These are phyloP conservation scores for Microcebus lehilahytsara DNA, from an alignment of 2,113 vertebrate genomes.

Conservation along the genomic window DNA sequence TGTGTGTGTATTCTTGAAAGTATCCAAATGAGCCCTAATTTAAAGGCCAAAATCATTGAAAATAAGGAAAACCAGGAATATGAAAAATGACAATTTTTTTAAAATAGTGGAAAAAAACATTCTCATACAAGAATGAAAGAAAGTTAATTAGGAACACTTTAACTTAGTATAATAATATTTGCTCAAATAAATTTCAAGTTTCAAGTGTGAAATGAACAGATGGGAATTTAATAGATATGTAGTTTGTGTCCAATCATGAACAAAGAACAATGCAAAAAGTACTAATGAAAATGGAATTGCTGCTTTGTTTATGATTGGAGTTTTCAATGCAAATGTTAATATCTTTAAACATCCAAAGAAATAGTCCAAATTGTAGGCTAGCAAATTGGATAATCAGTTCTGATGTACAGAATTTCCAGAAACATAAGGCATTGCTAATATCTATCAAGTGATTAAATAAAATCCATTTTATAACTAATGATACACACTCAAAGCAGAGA, in stretches of 20 bases:
- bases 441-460: not conserved
- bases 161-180: not conserved
- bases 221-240: not conserved
- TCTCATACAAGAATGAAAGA: not conserved
- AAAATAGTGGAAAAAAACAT: not conserved
- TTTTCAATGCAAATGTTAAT: conserved; percentile 11
- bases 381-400: not conserved
- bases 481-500: not conserved
- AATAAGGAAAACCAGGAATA: not conserved
- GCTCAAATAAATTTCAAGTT: not conserved
- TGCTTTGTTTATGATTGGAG: conserved; percentile 9
- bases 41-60: not conserved
- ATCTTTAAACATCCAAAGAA: conserved; percentile 17
- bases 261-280: conserved; percentile 19
- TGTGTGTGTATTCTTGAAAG: not conserved
- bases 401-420: not conserved
- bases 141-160: not conserved
- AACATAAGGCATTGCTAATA: not conserved
- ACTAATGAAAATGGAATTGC: not conserved
- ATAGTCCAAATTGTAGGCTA: not conserved
- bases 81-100: not conserved
- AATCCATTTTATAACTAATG: not conserved
- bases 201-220: not conserved
- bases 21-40: not conserved
- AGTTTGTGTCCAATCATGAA: not conserved